phyloP scores from a whole-genome alignment of 1,140 invertebrate species.

The Hylaeus volcanicus region DNA sequence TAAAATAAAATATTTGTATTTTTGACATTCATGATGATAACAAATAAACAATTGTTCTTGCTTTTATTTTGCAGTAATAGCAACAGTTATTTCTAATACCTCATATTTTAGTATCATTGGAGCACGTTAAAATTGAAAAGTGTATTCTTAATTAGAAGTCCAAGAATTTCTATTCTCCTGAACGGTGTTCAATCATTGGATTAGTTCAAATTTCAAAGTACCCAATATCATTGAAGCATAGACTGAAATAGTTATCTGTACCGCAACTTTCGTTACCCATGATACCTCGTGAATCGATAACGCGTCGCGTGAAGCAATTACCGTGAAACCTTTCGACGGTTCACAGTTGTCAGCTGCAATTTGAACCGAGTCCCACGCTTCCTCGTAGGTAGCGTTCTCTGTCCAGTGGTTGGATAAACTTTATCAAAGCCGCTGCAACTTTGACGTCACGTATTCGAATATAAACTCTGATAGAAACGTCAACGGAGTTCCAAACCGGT shows the following conservation, averaged over 20 bases:
- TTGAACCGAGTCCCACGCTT: constrained; percentile 6
- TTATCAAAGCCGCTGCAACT: constrained; percentile 41
- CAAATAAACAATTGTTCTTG: too few relatives aligned
- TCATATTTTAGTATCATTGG: too few relatives aligned
- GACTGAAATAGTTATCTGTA: not conserved
- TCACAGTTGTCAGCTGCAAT: constrained; percentile 42
- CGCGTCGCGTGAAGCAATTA: constrained; percentile 41
- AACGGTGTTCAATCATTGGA: too few relatives aligned
- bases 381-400: constrained; percentile 25
- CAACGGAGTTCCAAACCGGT: constrained; percentile 5
- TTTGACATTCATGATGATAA: too few relatives aligned
- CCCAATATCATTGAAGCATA: not conserved
- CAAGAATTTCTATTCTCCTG: too few relatives aligned
- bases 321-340: constrained; percentile 22
- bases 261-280: not conserved
- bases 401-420: constrained; percentile 43
- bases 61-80: too few relatives aligned
- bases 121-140: too few relatives aligned
- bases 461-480: constrained; percentile 31
- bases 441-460: constrained; percentile 22
- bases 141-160: too few relatives aligned
- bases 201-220: not conserved
- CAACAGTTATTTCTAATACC: too few relatives aligned
- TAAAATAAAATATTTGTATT: too few relatives aligned
- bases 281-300: constrained; percentile 26